These are phyloP conservation scores for Tenthredo distinguenda DNA, from an alignment of 2,888 invertebrate genomes.

Conservation along the genomic window DNA sequence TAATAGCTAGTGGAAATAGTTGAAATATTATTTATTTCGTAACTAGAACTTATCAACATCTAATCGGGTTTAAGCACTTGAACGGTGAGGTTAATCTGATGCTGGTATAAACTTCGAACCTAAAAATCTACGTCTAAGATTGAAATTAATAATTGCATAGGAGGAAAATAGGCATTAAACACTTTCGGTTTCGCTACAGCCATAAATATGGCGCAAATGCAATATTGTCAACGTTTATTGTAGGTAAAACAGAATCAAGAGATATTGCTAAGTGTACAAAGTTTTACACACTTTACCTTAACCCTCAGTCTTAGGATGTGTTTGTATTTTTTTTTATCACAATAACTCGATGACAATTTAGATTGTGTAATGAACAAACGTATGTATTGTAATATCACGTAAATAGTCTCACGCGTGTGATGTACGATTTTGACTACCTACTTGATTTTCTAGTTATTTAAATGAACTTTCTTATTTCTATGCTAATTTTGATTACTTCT, in stretches of 20 bases:
- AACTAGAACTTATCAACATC: not conserved
- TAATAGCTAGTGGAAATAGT: not conserved
- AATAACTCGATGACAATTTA: not conserved
- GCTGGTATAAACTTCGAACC: not conserved
- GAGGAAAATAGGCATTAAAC: not conserved
- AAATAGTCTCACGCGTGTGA: conserved; percentile 13
- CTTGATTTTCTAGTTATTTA: conserved; percentile 1
- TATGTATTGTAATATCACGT: not conserved
- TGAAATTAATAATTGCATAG: not conserved
- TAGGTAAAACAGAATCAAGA: not conserved
- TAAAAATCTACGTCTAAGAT: not conserved
- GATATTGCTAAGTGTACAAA: not conserved
- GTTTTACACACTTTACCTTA: not conserved
- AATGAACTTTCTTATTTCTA: conserved; percentile 24
- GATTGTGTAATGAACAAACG: not conserved
- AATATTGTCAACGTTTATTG: not conserved
- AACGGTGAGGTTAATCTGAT: not conserved
- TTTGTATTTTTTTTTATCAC: not conserved
- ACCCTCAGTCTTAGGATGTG: conserved; percentile 17
- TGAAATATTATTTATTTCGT: not conserved
- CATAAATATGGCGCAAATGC: not conserved
- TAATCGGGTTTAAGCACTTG: not conserved
- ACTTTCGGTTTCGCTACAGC: not conserved
- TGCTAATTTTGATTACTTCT: conserved; percentile 28
- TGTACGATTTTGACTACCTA: not conserved